Percentiles rank a stretch among this genome's conserved stretches.
Evolutionary conservation across 2,113 vertebrate species (phyloP).

Genomic region (Cynopterus brachyotis): DNA sequence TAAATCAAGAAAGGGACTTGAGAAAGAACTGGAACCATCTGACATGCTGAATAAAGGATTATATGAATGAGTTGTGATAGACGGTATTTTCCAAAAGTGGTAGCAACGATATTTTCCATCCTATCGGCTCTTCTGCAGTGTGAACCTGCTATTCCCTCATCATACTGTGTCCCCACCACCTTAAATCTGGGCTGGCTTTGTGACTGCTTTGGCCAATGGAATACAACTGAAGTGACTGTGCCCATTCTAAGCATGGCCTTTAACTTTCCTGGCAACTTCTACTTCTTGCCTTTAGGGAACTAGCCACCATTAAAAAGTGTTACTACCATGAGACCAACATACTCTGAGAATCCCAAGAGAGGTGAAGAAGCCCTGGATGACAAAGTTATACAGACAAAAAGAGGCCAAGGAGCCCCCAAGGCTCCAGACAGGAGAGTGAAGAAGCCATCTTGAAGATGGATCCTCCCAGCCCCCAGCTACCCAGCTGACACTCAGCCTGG

Average conservation of each 20-base stretch:
- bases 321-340: background rate
- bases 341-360: background rate
- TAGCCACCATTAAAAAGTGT: background rate
- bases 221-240: background rate
- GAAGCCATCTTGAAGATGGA: background rate
- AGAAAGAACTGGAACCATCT: background rate
- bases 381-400: background rate
- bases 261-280: background rate
- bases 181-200: background rate
- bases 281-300: background rate
- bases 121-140: background rate
- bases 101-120: background rate
- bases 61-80: background rate
- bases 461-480: background rate
- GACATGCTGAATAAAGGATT: background rate
- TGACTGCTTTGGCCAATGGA: background rate
- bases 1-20: background rate
- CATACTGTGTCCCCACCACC: background rate
- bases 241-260: background rate
- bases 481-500: background rate
- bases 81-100: background rate
- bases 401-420: background rate
- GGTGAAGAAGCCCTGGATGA: background rate
- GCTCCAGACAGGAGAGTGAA: background rate
- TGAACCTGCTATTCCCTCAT: background rate